phyloP scores from a whole-genome alignment of 2,113 vertebrate genomes.

The Tupaia chinensis region DNA sequence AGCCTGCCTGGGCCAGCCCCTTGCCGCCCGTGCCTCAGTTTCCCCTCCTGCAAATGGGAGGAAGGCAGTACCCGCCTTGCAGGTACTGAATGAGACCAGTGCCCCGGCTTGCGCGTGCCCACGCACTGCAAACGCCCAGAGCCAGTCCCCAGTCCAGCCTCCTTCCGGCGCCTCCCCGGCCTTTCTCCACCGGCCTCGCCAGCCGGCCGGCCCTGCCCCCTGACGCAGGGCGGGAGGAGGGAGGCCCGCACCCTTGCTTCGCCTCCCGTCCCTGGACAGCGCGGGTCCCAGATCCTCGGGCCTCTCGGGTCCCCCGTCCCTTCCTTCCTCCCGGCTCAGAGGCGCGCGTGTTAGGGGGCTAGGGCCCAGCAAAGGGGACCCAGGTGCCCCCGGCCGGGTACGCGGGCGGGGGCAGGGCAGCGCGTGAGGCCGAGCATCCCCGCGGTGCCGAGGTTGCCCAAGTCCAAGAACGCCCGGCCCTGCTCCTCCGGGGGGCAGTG shows the following conservation, averaged over 20 bases:
- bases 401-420: neutral
- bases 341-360: neutral
- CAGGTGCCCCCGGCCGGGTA: neutral
- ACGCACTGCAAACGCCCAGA: neutral
- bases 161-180: neutral
- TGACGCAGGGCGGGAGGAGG: neutral
- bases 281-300: neutral
- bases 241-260: neutral
- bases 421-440: neutral
- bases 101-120: neutral
- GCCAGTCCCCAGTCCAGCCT: neutral
- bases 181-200: neutral
- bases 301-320: neutral
- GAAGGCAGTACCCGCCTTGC: neutral
- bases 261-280: neutral
- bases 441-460: neutral
- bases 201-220: neutral
- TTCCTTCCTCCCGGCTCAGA: neutral
- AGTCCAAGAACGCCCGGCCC: neutral
- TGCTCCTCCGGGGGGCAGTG: neutral
- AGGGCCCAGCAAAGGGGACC: neutral
- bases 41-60: neutral
- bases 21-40: conserved; percentile 55
- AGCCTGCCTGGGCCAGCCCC: neutral
- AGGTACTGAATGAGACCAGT: neutral